Evolutionary conservation across 2,888 invertebrate species (phyloP), one percentile per base, ranked within the genome.

Genomic region (Phymatocera aterrima): DNA sequence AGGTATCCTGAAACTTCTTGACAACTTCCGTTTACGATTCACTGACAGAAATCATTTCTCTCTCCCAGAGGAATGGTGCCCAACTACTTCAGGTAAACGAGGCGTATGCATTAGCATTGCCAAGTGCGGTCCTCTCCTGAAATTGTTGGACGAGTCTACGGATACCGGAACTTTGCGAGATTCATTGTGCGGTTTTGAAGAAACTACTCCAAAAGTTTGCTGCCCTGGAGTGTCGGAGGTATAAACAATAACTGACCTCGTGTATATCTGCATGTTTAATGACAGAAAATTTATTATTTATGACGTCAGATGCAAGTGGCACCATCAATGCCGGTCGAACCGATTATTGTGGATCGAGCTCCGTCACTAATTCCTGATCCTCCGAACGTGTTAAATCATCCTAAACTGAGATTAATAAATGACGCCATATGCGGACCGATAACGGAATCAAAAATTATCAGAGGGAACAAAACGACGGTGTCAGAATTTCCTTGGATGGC

Each of bases 401-500:
- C 85, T 3, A 92, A 92, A 80, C 70, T 91, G 1, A 78, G 86
- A 65, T 82, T 92, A 0, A 80, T 92, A 15, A 87, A 91, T 51
- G 75, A 83, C 15, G 80, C 83, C 21, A 83, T 90, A 0, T 96
- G 95, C 85, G 95, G 95, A 0, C 88, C 88, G 0, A 86, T 93
- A 6, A 91, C 91, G 12, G 88, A 91, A 5, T 91, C 92, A 60
- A 93, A 93, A 83, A 93, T 96, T 61, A 90, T 93, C 28, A 92
- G 93, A 2, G 96, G 95, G 0, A 92, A 93, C 61, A 90, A 91
- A 79, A 94, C 95, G 0, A 89, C 88, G 0, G 87, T 95, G 2
- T 93, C 92, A 54, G 94, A 95, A 83, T 95, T 93, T 89, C 96
- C 96, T 0, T 96, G 95, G 95, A 94, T 96, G 95, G 95, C 94